These are phyloP conservation scores for Elysia crispata DNA, from an alignment of 2,888 invertebrate species.

Conservation along the genomic window DNA sequence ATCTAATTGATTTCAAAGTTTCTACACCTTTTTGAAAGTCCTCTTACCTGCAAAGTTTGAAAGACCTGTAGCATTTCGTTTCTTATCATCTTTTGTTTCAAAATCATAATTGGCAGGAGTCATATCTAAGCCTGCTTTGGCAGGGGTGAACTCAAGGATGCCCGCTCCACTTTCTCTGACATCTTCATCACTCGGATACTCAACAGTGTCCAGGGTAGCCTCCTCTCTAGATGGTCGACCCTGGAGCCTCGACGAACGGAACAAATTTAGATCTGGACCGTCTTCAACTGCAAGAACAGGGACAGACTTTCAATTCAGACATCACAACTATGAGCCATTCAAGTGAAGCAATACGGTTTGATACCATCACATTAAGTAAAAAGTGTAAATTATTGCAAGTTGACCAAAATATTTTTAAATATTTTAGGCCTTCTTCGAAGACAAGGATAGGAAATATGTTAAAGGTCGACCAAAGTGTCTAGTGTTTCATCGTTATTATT, in stretches of 20 bases:
- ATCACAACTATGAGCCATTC: too few relatives aligned
- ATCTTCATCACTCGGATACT: constrained; percentile 73
- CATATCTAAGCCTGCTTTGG: constrained; percentile 91
- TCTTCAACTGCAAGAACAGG: constrained; percentile 38
- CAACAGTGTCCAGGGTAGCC: constrained; percentile 63
- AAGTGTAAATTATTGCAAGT: background rate
- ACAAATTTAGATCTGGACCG: constrained; percentile 50
- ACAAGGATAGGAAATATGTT: too few relatives aligned
- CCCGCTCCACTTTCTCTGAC: constrained; percentile 76
- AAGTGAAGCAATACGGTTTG: background rate
- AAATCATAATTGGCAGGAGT: constrained; percentile 88
- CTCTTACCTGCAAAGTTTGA: constrained; percentile 67
- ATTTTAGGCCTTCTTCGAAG: too few relatives aligned
- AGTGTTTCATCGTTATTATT: too few relatives aligned
- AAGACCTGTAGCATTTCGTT: constrained; percentile 62
- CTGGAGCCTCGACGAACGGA: constrained; percentile 59
- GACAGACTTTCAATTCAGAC: background rate
- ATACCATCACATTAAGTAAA: background rate
- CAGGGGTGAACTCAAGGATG: constrained; percentile 88
- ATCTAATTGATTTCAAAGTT: too few relatives aligned
- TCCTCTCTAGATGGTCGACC: constrained; percentile 70
- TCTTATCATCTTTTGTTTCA: constrained; percentile 63
- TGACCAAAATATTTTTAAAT: too few relatives aligned
- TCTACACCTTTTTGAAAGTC: background rate
- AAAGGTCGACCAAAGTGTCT: too few relatives aligned